Evolutionary conservation across 2,888 invertebrate species (phyloP).

Genomic region (Amorpha juglandis): DNA sequence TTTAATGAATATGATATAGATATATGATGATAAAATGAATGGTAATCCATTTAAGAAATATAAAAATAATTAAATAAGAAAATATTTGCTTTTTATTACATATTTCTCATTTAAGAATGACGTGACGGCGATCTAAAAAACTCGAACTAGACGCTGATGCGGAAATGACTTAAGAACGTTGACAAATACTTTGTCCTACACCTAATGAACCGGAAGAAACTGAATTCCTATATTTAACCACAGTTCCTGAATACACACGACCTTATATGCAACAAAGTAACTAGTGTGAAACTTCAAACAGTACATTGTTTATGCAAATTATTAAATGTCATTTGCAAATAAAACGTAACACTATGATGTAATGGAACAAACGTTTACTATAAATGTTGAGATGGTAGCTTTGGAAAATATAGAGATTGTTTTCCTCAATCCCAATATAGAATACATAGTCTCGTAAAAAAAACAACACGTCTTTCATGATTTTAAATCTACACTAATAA

Average conservation of each 20-base stretch:
- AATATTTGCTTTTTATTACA: too few relatives aligned
- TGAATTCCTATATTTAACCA: background rate
- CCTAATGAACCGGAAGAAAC: background rate
- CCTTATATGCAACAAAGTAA: constrained; percentile 6
- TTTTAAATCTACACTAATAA: too few relatives aligned
- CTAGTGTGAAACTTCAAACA: too few relatives aligned
- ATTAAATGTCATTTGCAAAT: background rate
- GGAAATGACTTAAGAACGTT: background rate
- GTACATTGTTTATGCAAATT: constrained; percentile 7
- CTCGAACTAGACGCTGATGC: background rate
- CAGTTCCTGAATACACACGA: background rate
- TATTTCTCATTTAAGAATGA: too few relatives aligned
- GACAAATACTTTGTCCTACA: background rate
- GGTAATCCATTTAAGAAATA: too few relatives aligned
- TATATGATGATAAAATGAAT: too few relatives aligned
- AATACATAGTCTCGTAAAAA: too few relatives aligned
- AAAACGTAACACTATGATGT: background rate
- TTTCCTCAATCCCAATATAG: background rate
- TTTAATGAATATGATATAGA: too few relatives aligned
- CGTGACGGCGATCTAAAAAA: background rate
- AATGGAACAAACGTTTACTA: background rate
- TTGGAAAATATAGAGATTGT: background rate
- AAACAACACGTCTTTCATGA: too few relatives aligned
- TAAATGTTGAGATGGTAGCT: background rate
- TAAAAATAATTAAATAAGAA: too few relatives aligned